A percentile compares a stretch with the other conserved stretches of the same genome.
phyloP scores from a whole-genome alignment of 2,888 invertebrate genomes.

The Drosophila subquinaria region DNA sequence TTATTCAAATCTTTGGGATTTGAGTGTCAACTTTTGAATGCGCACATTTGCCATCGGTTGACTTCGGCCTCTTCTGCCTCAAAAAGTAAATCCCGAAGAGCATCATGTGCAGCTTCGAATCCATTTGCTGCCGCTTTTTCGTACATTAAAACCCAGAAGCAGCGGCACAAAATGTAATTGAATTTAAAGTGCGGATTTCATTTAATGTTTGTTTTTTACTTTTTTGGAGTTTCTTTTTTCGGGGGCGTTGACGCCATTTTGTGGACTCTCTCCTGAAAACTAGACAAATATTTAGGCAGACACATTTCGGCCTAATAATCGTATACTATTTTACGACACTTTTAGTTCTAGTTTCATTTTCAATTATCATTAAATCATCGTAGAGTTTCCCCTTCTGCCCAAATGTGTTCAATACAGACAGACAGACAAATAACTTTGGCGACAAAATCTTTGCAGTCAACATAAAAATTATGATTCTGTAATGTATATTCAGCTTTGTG shows the following conservation, averaged over 20 bases:
- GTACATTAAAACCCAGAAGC: constrained; percentile 13
- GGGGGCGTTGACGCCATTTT: constrained; percentile 9
- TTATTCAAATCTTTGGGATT: constrained; percentile 80
- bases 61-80: constrained; percentile 37
- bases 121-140: constrained; percentile 23
- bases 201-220: constrained; percentile 53
- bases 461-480: constrained; percentile 75
- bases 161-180: constrained; percentile 72
- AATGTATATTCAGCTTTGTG: constrained; percentile 40
- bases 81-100: constrained; percentile 36
- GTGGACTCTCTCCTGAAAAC: neutral
- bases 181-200: constrained; percentile 76
- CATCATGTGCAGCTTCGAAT: constrained; percentile 64
- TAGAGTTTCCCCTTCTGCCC: constrained; percentile 6
- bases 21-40: constrained; percentile 81
- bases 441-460: constrained; percentile 65
- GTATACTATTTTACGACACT: constrained; percentile 39
- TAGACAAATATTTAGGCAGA: constrained; percentile 21
- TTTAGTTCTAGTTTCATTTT: constrained; percentile 19
- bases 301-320: constrained; percentile 25
- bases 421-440: constrained; percentile 38
- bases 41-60: constrained; percentile 70
- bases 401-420: neutral
- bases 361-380: constrained; percentile 69
- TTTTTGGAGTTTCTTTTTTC: neutral